Conservation (phyloP, 1,140 invertebrate species). For the Acromyrmex echinatior region DNA sequence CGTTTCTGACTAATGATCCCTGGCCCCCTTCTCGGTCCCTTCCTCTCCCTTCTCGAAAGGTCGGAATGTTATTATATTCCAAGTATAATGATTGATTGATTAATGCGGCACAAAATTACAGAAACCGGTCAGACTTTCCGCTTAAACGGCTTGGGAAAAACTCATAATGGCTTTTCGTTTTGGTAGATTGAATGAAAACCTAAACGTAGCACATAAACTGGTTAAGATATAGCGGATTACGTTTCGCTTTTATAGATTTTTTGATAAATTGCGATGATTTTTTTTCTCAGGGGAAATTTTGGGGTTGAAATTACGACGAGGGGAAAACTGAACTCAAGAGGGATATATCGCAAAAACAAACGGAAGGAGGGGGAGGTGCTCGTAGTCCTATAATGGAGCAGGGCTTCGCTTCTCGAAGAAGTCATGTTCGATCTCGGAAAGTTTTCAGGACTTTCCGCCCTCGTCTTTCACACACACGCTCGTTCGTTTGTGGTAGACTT, state of each 20-base stretch:
- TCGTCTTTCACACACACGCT: conserved; percentile 43
- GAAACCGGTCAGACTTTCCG: conserved; percentile 56
- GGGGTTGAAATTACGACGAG: conserved; percentile 6
- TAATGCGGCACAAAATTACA: conserved; percentile 72
- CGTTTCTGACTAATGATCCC: conserved; percentile 72
- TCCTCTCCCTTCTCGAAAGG: background rate
- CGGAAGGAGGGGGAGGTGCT: conserved; percentile 11
- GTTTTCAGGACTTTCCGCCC: conserved; percentile 62
- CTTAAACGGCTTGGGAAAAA: conserved; percentile 54
- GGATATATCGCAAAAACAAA: conserved; percentile 71
- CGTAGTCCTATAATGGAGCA: conserved; percentile 71
- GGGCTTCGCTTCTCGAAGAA: conserved; percentile 65
- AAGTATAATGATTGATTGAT: conserved; percentile 79
- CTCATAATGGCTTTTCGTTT: conserved; percentile 42
- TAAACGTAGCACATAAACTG: background rate
- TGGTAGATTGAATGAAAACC: conserved; percentile 8
- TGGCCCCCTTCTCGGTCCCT: background rate
- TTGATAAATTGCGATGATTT: conserved; percentile 5
- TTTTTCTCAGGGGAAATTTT: conserved; percentile 30
- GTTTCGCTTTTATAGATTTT: background rate
- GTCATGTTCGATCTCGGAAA: conserved; percentile 72
- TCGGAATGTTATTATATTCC: conserved; percentile 61
- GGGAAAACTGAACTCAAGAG: conserved; percentile 21
- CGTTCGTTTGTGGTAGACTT: conserved; percentile 37
- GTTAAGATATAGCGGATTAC: background rate